These are phyloP conservation scores for Merodon equestris DNA, from an alignment of 2,888 invertebrate species.

Conservation along the genomic window DNA sequence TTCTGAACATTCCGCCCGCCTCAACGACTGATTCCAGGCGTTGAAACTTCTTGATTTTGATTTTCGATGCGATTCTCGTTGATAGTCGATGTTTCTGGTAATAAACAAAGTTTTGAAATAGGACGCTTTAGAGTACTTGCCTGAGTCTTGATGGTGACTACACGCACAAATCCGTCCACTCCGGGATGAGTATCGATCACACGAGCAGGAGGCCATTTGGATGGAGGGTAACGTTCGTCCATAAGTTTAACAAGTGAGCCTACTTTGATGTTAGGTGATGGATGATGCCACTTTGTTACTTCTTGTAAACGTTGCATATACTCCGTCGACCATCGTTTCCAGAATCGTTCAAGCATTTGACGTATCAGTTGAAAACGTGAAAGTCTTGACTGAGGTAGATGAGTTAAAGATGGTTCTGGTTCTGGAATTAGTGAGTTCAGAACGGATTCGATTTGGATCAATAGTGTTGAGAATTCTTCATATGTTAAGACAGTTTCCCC, in stretches of 20 bases:
- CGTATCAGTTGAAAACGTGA: constrained; percentile 10
- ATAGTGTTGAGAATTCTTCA: constrained; percentile 23
- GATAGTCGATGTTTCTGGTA: constrained; percentile 1
- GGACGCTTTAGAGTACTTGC: constrained; percentile 5
- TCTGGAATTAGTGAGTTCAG: background rate
- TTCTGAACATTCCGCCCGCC: no score
- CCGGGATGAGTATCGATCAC: constrained; percentile 19
- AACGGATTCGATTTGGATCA: background rate
- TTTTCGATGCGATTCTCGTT: constrained; percentile 6
- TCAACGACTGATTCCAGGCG: no score
- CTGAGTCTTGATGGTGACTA: constrained; percentile 3
- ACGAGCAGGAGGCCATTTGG: no score
- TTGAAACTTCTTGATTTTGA: background rate
- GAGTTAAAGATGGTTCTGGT: constrained; percentile 3
- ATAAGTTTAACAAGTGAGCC: background rate
- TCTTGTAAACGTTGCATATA: background rate
- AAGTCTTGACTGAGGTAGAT: constrained; percentile 5
- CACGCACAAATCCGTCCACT: constrained; percentile 2
- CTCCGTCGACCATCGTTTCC: no score
- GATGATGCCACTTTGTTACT: constrained; percentile 9
- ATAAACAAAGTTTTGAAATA: constrained; percentile 6
- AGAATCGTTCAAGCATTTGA: no score
- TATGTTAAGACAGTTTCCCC: constrained; percentile 31
- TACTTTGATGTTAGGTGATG: background rate
- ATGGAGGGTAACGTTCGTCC: no score